Evolutionary conservation across 1,140 invertebrate genomes (phyloP).

Genomic region (Neodiprion pinetum): DNA sequence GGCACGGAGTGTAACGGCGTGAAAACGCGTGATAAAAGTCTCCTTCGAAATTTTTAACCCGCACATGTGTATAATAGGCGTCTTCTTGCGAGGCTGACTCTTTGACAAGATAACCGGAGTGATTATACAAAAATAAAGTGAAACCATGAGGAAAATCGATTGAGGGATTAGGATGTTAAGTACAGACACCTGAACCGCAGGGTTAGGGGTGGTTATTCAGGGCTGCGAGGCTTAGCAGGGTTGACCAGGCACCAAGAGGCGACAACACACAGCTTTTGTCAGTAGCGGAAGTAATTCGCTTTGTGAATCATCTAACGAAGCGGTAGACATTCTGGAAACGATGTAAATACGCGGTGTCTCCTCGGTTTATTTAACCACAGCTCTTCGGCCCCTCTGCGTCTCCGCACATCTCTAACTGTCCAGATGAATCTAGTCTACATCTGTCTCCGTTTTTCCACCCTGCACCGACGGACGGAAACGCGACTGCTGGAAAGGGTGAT

Average conservation of each 20-base stretch:
- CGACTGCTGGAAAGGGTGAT: no score
- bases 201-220: not conserved
- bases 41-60: not conserved
- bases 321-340: slow-evolving; percentile 16
- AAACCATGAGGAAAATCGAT: not conserved
- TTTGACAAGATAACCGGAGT: not conserved
- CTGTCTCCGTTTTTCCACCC: no score
- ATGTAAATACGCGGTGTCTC: not conserved
- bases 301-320: slow-evolving; percentile 41
- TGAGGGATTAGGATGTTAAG: not conserved
- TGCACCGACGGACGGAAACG: no score
- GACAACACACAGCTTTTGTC: slow-evolving; percentile 26
- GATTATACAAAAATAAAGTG: not conserved
- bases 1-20: not conserved
- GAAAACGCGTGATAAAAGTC: not conserved
- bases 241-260: not conserved
- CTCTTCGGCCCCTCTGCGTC: not conserved
- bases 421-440: no score
- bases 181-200: not conserved
- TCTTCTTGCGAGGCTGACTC: not conserved
- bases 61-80: not conserved
- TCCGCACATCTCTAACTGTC: not conserved
- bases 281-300: slow-evolving; percentile 46
- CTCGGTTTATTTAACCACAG: not conserved
- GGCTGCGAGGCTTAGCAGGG: not conserved